Percentiles rank a stretch among this genome's conserved stretches.
phyloP scores from a whole-genome alignment of 2,888 invertebrate genomes.

The Tiliacea citrago region DNA sequence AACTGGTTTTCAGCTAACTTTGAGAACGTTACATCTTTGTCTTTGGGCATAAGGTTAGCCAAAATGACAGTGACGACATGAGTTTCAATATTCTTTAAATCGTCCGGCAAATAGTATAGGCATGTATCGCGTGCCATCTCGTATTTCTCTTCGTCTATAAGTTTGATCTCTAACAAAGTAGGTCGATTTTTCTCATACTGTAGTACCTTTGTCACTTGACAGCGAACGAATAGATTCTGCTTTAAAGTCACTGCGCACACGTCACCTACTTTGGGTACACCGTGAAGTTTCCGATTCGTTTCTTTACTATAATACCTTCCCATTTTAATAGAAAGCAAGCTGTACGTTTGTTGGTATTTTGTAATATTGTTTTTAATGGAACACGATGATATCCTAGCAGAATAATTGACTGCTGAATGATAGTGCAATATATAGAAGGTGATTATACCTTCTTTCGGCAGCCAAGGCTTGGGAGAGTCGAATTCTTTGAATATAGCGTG shows the following conservation, averaged over 20 bases:
- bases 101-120: slow-evolving; percentile 88
- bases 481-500: slow-evolving; percentile 91
- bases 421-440: slow-evolving; percentile 91
- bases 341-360: slow-evolving; percentile 81
- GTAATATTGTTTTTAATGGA: slow-evolving; percentile 62
- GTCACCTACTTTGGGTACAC: slow-evolving; percentile 88
- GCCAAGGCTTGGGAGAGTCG: slow-evolving; percentile 87
- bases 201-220: slow-evolving; percentile 88
- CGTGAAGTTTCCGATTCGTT: slow-evolving; percentile 78
- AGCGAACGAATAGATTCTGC: slow-evolving; percentile 88
- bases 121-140: slow-evolving; percentile 81
- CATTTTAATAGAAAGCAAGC: slow-evolving; percentile 80
- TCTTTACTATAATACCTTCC: slow-evolving; percentile 82
- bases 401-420: slow-evolving; percentile 91
- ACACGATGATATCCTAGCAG: slow-evolving; percentile 87
- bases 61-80: slow-evolving; percentile 82
- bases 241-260: slow-evolving; percentile 89
- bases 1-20: slow-evolving; percentile 76
- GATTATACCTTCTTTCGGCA: slow-evolving; percentile 90
- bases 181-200: slow-evolving; percentile 75
- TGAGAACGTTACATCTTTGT: slow-evolving; percentile 84
- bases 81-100: slow-evolving; percentile 85
- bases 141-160: slow-evolving; percentile 91
- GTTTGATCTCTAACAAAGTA: slow-evolving; percentile 85
- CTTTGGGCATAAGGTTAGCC: slow-evolving; percentile 81